phyloP scores from a whole-genome alignment of 2,113 vertebrate species.

The Benitochromis conjunctus region DNA sequence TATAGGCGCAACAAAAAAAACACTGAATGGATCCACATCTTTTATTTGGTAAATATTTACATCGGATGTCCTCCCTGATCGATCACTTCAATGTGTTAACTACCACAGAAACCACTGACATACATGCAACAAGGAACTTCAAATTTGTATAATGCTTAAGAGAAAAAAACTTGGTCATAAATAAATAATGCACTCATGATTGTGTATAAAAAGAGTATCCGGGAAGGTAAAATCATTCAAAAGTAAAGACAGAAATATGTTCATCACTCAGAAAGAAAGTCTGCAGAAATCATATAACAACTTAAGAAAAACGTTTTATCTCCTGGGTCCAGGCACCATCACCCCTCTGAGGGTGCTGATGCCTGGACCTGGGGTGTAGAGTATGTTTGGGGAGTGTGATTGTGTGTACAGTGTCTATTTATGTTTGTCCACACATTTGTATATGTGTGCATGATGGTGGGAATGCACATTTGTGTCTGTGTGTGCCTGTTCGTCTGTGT shows the following conservation, averaged over 20 bases:
- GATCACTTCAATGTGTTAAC: not conserved
- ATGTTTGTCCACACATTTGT: no score
- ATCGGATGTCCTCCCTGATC: not conserved
- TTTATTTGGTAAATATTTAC: not conserved
- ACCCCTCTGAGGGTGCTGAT: no score
- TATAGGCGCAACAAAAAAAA: no score
- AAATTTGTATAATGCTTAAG: not conserved
- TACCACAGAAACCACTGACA: not conserved
- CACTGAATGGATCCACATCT: not conserved
- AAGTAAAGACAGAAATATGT: not conserved
- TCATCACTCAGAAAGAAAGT: not conserved
- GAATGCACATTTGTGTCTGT: no score
- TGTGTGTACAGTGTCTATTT: no score
- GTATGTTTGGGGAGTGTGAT: no score
- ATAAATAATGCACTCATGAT: not conserved
- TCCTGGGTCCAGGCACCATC: no score
- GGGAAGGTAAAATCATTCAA: not conserved
- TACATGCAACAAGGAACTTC: not conserved
- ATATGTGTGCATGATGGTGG: no score
- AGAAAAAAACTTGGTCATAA: not conserved
- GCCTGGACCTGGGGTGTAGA: no score
- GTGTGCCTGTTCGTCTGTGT: no score
- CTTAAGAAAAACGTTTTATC: not conserved
- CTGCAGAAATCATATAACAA: not conserved
- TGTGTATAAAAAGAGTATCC: not conserved